Evolutionary conservation across 1,140 invertebrate genomes (phyloP), one percentile per base, ranked within the genome.

Genomic region (Venturia canescens): DNA sequence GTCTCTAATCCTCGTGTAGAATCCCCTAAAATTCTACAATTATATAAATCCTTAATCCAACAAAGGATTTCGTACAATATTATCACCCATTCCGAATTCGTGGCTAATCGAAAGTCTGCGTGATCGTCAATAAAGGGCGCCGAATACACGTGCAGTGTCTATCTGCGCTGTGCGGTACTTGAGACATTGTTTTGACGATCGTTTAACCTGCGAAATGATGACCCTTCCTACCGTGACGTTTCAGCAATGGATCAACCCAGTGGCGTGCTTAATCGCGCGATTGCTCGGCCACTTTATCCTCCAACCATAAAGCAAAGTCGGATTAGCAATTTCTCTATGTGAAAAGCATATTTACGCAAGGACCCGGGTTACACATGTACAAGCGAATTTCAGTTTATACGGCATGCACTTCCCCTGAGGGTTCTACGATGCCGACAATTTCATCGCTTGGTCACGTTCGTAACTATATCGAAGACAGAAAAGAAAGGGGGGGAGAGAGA

Each of bases 351-450:
- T 67, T 79, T 74, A 50, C 66, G 21, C 23, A 26, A 63, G 60
- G n/a, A 23, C 57, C n/a, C 23, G 21, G n/a, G 81, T 82, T 82
- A 79, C 67, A 78, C 79, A 78, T 72, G 53, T 26, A 26, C 21
- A 2, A 26, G 60, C 23, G 23, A 26, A 26, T 23, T 63, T 63
- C 4, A 63, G 60, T 63, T 27, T 34, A 69, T 69, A 69, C 16
- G 44, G 26, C 38, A 48, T 1, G 34, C n/a, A 63, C 27, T 63
- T 63, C 13, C n/a, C 31, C 34, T 3, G 11, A 26, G 38, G 34
- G 26, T 72, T 72, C 23, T 3, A 3, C 38, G 13, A 72, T 44
- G 34, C 70, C 44, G 70, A 72, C 70, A 72, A 44, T 38, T 72
- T 72, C 38, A 48, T n/a, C 70, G 60, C 50, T 48, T 44, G 70